Evolutionary conservation across 92 coral and sea anemone species (phyloP), one percentile per base, ranked within the genome.

Genomic region (Galaxea fascicularis): DNA sequence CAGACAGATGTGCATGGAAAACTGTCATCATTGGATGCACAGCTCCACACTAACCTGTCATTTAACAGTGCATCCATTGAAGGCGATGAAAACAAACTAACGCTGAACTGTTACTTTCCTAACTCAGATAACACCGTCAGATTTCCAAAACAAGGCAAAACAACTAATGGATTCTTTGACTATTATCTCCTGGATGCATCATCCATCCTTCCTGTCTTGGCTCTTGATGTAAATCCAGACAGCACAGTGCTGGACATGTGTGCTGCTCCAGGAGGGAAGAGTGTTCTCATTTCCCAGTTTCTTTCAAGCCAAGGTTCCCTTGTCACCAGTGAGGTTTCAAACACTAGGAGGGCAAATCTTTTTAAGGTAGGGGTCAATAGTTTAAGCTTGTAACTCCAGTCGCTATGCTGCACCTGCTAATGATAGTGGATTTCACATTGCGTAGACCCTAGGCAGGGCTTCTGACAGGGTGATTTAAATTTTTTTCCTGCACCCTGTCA

Each of bases 181-280:
- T 91, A 87, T 46, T 87, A 91, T 83, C 67, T 91, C 41, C 54
- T 87, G 76, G 94, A 91, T 73, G 94, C 94, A 1, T 82, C 94
- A 8, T 87, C 92, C 35, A 60, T 91, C 49, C 71, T 91, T 31
- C 91, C 94, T 8, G 91, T 87, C 35, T 44, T 87, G 20, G 72
- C 86, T 17, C 82, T 91, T 39, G 89, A 84, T 44, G n/a, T 91
- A 0, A 49, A 35, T 15, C 78, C 86, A 5, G 58, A 70, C 54
- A 64, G 71, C 53, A 54, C 63, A 49, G 91, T 87, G 15, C 82
- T 91, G 10, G 94, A 91, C 76, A 91, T 91, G 91, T 91, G 94
- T 87, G 94, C 91, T 17, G 88, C 89, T 24, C 94, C 94, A 14
- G 94, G 94, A 22, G 94, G 94, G 12, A 91, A 91, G 80, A 91